Conservation (phyloP, 2,797 vertebrate species). For the Notolepis coatsorum region DNA sequence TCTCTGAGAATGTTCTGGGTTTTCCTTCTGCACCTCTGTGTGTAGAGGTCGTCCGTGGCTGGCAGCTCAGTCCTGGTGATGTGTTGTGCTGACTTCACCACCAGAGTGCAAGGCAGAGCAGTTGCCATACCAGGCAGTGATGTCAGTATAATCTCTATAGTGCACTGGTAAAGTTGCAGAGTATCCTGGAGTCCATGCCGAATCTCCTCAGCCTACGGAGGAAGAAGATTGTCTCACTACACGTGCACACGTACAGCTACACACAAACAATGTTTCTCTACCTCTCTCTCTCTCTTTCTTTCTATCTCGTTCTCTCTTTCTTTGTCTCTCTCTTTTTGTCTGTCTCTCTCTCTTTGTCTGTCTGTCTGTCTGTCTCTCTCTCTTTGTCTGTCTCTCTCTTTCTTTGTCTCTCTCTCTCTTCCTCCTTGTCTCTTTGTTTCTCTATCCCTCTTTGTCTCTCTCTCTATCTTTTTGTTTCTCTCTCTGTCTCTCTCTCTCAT, state of each 20-base stretch:
- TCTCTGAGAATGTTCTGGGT: too few species aligned
- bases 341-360: conserved; percentile 23
- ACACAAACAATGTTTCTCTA: conserved; percentile 7
- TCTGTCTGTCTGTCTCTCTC: conserved; percentile 21
- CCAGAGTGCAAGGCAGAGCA: too few species aligned
- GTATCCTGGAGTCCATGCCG: too few species aligned
- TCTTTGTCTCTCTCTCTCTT: conserved; percentile 5
- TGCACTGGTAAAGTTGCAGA: too few species aligned
- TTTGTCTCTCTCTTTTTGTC: conserved; percentile 46
- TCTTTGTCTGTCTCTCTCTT: conserved; percentile 2
- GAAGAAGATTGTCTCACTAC: too few species aligned
- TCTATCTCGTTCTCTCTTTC: background rate
- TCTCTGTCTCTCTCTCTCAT: conserved; percentile 29
- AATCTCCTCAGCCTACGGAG: too few species aligned
- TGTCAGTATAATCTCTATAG: too few species aligned
- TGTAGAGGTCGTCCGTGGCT: too few species aligned
- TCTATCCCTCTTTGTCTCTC: background rate
- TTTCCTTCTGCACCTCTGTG: too few species aligned
- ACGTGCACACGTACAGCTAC: conserved; percentile 9
- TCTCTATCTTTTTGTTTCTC: conserved; percentile 23
- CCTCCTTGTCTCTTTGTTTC: background rate
- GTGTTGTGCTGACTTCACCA: too few species aligned
- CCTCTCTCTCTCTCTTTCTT: conserved; percentile 8
- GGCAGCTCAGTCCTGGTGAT: too few species aligned
- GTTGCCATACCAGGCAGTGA: too few species aligned